Percentiles rank a stretch among this genome's conserved stretches.
Evolutionary conservation across 2,888 invertebrate species (phyloP).

Genomic region (Epiblema foenella): DNA sequence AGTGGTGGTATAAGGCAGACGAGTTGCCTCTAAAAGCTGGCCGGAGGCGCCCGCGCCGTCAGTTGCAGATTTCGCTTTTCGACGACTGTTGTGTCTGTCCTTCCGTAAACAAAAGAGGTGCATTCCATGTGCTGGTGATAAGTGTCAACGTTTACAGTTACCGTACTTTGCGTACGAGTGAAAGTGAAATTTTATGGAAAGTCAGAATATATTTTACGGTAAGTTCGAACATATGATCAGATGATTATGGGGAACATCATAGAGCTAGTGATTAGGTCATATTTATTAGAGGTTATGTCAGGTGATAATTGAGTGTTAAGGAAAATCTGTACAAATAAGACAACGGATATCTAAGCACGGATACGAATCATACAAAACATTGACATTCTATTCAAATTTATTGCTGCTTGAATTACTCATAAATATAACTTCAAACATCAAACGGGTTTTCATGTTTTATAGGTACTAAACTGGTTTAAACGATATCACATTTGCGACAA

Average conservation of each 20-base stretch:
- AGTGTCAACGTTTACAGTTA: conserved; percentile 8
- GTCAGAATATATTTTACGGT: conserved; percentile 6
- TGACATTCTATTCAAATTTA: conserved; percentile 6
- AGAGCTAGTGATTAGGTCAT: conserved; percentile 1
- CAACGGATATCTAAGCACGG: not conserved
- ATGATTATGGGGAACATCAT: not conserved
- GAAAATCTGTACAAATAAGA: conserved; percentile 6
- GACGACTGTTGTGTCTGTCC: conserved; percentile 22
- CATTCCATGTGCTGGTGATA: conserved; percentile 10
- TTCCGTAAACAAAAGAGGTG: conserved; percentile 25
- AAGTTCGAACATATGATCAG: conserved; percentile 11
- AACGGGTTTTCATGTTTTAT: conserved; percentile 20
- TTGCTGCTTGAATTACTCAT: not conserved
- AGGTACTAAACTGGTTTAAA: conserved; percentile 23
- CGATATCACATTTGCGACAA: not conserved
- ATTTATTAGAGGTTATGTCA: not conserved
- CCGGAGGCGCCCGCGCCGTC: conserved; percentile 45
- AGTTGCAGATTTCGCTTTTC: conserved; percentile 41
- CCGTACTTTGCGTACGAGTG: conserved; percentile 10
- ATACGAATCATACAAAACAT: not conserved
- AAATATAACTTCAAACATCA: conserved; percentile 10
- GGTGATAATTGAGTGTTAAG: conserved; percentile 1
- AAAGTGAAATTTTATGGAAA: conserved; percentile 31
- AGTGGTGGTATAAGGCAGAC: conserved; percentile 36
- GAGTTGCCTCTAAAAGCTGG: conserved; percentile 46